Evolutionary conservation across 2,113 vertebrate species (phyloP).

Genomic region (Thryonomys swinderianus): DNA sequence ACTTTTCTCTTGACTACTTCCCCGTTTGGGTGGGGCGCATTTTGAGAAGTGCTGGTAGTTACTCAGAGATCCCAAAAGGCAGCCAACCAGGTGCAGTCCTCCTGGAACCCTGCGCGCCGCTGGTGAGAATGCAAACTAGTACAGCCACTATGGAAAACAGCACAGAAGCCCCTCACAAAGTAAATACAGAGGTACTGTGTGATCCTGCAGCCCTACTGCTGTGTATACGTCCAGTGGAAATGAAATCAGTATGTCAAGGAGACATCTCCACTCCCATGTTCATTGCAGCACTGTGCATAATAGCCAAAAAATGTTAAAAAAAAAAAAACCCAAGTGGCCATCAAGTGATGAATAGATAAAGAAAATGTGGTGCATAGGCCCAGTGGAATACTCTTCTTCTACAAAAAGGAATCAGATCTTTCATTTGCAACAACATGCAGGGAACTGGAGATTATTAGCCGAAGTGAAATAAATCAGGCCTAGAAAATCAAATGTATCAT

Average conservation of each 20-base stretch:
- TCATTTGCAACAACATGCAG: neutral
- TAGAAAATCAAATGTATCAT: neutral
- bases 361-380: neutral
- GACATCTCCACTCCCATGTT: neutral
- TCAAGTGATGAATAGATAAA: too few species aligned
- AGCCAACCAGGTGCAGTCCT: neutral
- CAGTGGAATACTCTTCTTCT: neutral
- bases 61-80: neutral
- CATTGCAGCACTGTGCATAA: neutral
- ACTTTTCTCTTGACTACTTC: conserved; percentile 1
- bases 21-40: neutral
- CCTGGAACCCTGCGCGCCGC: neutral
- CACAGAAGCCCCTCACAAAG: too few species aligned
- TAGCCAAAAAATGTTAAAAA: neutral
- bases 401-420: neutral
- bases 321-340: neutral
- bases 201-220: neutral
- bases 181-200: neutral
- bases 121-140: neutral
- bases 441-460: neutral
- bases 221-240: neutral
- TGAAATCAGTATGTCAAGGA: neutral
- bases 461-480: neutral
- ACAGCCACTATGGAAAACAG: neutral
- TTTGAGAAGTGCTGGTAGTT: neutral